phyloP scores from a whole-genome alignment of 2,888 invertebrate species.

The Apotomis capreana region DNA sequence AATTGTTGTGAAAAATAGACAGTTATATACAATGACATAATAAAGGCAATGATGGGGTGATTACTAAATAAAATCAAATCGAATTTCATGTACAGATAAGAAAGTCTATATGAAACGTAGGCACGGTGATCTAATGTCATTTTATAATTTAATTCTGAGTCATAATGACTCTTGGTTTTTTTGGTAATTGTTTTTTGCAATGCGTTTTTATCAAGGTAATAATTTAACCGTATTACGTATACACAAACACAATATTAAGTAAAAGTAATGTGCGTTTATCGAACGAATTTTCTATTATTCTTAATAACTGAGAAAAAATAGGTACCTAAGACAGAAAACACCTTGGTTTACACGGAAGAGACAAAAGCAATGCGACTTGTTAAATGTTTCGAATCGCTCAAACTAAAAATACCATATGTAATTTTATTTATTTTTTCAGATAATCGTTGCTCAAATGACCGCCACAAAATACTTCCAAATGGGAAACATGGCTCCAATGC shows the following conservation, averaged over 20 bases:
- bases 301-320: too few relatives aligned
- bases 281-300: too few relatives aligned
- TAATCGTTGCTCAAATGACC: constrained; percentile 21
- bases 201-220: constrained; percentile 29
- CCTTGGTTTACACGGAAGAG: too few relatives aligned
- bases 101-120: constrained; percentile 33
- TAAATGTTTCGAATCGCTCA: too few relatives aligned
- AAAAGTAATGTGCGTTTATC: too few relatives aligned
- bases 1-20: constrained; percentile 1
- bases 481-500: constrained; percentile 14
- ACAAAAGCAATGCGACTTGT: too few relatives aligned
- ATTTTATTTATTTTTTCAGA: constrained; percentile 22
- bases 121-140: constrained; percentile 12
- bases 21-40: constrained; percentile 22
- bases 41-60: constrained; percentile 31
- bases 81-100: constrained; percentile 29
- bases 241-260: too few relatives aligned
- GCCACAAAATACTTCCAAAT: constrained; percentile 30
- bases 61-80: constrained; percentile 26
- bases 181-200: constrained; percentile 10
- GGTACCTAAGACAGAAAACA: too few relatives aligned
- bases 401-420: neutral
- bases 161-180: constrained; percentile 22
- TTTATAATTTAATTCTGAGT: constrained; percentile 22
- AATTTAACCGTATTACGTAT: neutral